Conservation (phyloP, 2,113 vertebrate species). For the Gambusia affinis region DNA sequence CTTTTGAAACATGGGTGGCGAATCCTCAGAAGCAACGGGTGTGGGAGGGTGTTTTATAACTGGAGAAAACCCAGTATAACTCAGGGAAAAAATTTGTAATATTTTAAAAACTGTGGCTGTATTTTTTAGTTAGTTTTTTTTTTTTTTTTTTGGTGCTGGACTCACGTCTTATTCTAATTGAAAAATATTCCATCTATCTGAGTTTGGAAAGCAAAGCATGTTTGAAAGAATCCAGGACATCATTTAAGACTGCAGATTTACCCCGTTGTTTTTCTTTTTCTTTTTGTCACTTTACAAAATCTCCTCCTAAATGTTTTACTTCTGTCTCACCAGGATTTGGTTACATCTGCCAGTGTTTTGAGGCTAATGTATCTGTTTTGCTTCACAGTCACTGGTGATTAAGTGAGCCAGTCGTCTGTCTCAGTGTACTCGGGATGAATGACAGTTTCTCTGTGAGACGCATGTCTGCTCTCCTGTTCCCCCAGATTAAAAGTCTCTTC, state of each 20-base stretch:
- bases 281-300: too few relatives aligned
- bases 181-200: not conserved
- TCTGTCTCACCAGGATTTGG: not conserved
- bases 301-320: not conserved
- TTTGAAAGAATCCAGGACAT: not conserved
- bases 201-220: not conserved
- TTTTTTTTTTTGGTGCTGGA: not conserved
- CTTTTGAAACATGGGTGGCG: too few relatives aligned
- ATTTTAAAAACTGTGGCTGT: not conserved
- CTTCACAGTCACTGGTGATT: not conserved
- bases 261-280: too few relatives aligned
- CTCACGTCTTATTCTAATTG: not conserved
- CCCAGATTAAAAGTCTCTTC: not conserved
- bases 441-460: not conserved
- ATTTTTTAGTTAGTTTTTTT: not conserved
- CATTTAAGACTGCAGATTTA: too few relatives aligned
- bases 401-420: not conserved
- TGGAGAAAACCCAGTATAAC: not conserved
- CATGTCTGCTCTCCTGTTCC: too few relatives aligned
- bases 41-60: not conserved
- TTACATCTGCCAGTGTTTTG: not conserved
- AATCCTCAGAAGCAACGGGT: not conserved
- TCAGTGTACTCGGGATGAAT: not conserved
- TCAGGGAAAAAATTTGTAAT: not conserved
- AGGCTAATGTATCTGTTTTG: not conserved